These are phyloP conservation scores for Catonia carolina DNA, from an alignment of 2,888 invertebrate species.

Conservation along the genomic window DNA sequence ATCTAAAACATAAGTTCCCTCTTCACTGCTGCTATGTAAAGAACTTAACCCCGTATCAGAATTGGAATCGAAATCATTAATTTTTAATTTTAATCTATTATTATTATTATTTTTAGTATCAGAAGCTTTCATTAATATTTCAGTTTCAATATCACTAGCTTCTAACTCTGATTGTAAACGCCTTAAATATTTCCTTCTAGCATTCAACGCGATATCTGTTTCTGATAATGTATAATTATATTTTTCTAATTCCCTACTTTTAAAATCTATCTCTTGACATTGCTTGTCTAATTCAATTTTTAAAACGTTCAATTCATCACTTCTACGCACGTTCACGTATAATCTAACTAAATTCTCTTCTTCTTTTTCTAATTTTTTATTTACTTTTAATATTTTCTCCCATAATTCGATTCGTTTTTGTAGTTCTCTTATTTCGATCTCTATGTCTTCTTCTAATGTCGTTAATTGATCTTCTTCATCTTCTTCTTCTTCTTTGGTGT, in stretches of 20 bases:
- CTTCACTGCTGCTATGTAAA: constrained; percentile 44
- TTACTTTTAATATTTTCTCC: constrained; percentile 65
- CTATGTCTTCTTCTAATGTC: constrained; percentile 41
- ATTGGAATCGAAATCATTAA: constrained; percentile 42
- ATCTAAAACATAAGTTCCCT: constrained; percentile 41
- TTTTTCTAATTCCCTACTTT: constrained; percentile 34
- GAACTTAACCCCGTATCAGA: constrained; percentile 48
- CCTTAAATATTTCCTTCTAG: constrained; percentile 35
- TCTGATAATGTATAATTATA: constrained; percentile 38
- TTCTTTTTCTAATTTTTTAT: constrained; percentile 64
- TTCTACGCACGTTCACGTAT: constrained; percentile 43
- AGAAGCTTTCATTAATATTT: constrained; percentile 18
- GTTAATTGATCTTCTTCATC: constrained; percentile 20
- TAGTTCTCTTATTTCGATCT: constrained; percentile 50
- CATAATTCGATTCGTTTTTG: constrained; percentile 61
- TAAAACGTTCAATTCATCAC: constrained; percentile 27
- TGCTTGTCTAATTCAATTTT: constrained; percentile 35
- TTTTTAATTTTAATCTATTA: not conserved
- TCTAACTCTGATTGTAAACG: constrained; percentile 37
- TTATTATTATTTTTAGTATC: constrained; percentile 1
- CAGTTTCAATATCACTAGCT: constrained; percentile 34
- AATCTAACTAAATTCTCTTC: constrained; percentile 64
- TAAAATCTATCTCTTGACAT: constrained; percentile 35
- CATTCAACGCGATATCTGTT: constrained; percentile 37
- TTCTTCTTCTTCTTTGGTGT: not conserved